These are phyloP conservation scores for Halisarca cf. caerulea DNA, from an alignment of 37 sponge, comb jelly and placozoan genomes.

Conservation along the genomic window DNA sequence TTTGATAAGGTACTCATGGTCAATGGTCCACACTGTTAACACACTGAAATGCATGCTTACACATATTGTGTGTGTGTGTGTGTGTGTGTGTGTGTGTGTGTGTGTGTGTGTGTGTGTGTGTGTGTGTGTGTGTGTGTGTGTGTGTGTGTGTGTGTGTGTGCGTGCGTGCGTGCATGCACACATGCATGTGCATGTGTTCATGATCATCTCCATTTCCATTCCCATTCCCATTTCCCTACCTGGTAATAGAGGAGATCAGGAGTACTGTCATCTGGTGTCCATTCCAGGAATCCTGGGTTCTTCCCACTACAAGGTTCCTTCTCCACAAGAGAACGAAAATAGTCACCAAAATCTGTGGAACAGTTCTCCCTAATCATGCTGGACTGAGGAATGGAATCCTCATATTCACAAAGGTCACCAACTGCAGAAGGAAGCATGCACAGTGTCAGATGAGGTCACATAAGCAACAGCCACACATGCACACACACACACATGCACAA, in stretches of 20 bases:
- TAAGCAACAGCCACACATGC: background rate
- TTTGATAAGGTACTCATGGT: too few relatives aligned
- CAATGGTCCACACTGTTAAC: too few relatives aligned
- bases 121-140: too few relatives aligned
- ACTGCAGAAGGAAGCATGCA: background rate
- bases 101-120: too few relatives aligned
- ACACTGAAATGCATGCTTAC: too few relatives aligned
- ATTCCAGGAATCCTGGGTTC: slow-evolving; percentile 30
- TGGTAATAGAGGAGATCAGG: slow-evolving; percentile 65
- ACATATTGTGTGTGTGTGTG: too few relatives aligned
- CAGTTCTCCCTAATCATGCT: background rate
- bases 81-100: too few relatives aligned
- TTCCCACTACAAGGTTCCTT: background rate
- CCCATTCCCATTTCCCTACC: slow-evolving; percentile 5
- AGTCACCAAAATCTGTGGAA: slow-evolving; percentile 21
- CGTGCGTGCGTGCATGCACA: too few relatives aligned
- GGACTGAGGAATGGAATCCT: background rate
- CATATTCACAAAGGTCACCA: background rate
- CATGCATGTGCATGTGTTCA: too few relatives aligned
- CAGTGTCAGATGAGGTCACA: background rate
- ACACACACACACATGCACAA: background rate
- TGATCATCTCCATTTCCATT: too few relatives aligned
- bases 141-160: too few relatives aligned
- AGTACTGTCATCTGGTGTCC: slow-evolving; percentile 63
- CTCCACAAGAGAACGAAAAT: background rate